Evolutionary conservation across 2,797 vertebrate genomes (phyloP), one percentile per base, ranked within the genome.

Genomic region (Amazona ochrocephala): DNA sequence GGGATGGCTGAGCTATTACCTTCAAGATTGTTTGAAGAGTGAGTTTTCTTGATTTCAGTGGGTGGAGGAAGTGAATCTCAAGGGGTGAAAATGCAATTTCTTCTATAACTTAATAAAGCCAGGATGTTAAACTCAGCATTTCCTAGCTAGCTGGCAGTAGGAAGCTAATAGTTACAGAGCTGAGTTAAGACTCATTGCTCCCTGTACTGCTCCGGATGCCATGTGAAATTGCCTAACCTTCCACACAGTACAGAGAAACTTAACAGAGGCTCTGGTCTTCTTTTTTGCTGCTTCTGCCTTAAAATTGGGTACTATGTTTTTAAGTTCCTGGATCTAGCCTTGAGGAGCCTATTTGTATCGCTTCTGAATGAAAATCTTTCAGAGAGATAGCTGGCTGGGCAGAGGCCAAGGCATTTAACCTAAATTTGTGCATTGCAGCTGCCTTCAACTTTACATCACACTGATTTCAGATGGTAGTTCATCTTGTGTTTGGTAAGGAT

Each of bases 381-480:
- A 84, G 41, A 53, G 42, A 34, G n/a, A 3, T 34, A 68, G 47
- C 5, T 73, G 50, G 30, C 51, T 94, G 58, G 27, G 47, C 29
- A 70, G 64, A 7, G 64, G 41, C 68, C 79, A 70, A 74, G 56
- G 5, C 18, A 13, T 91, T 79, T 71, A 56, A 84, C 77, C 22
- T 24, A 78, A 64, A 92, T 67, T 41, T 34, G 2, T 73, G 37
- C 65, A 26, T 51, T 79, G 34, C 64, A 83, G 32, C 51, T 87
- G 62, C 41, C 66, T 93, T 91, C 45, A 48, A 9, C 77, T 90
- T 94, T 84, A 86, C 15, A 72, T 58, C 29, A 42, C 20, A 54
- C 51, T 89, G 53, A 90, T 89, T 84, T 89, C 76, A 80, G 32
- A 45, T 56, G 67, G 75, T 90, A 45, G 66, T 72, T 89, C 73